Evolutionary conservation across 2,797 vertebrate genomes (phyloP), one percentile per base, ranked within the genome.

Genomic region (Lutjanus argentimaculatus): DNA sequence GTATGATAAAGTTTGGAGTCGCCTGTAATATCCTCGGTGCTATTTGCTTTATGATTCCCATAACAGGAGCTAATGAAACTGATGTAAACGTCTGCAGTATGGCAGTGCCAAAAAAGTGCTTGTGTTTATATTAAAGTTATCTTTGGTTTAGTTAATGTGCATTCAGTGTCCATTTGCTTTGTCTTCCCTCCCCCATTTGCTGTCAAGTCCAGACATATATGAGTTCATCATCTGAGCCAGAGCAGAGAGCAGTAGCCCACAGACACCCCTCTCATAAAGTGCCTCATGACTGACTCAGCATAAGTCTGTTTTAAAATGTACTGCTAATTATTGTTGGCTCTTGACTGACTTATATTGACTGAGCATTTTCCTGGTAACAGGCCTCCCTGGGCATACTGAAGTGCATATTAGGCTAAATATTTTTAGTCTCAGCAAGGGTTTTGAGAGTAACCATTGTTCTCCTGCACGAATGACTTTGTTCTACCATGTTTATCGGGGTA

Each of bases 231-330:
- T 78, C 43, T 30, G 25, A 52, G 21, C 59, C 25, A 48, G 56
- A 58, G 73, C 67, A 61, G 51, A 0, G 8, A 79, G 45, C 69
- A 69, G 61, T 46, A 45, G 56, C 21, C 68, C 16, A 21, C 40
- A 67, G 51, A 64, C 56, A 57, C 59, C 16, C 30, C 70, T 72
- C 77, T 59, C 67, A 45, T 61, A 67, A 82, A 72, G 73, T 78
- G 76, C 65, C 59, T 77, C 55, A 74, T 61, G 66, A 36, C 80
- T 85, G 76, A 88, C 80, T 85, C 86, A 88, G 84, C 80, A 79
- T 56, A 70, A 75, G 21, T 21, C 64, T 77, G 53, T 53, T 22
- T 72, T 72, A 68, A 80, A 85, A 85, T 83, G 62, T 46, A 77
- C 36, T 55, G 63, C 66, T 74, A 72, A 86, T 86, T 81, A 75